Evolutionary conservation across 2,888 invertebrate genomes (phyloP).

Genomic region (Pantelozetes paolii): DNA sequence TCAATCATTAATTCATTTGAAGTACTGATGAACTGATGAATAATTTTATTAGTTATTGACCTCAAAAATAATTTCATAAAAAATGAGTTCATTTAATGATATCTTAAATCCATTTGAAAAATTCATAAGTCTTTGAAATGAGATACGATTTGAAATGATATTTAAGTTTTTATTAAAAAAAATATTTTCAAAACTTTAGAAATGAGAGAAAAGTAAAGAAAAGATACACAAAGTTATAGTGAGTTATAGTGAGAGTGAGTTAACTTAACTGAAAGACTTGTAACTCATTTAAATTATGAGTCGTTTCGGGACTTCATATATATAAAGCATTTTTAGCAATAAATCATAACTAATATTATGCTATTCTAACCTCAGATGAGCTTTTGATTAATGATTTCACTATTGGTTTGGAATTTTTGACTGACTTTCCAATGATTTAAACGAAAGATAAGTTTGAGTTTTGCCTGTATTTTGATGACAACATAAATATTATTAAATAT

Average conservation of each 20-base stretch:
- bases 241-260: conserved; percentile 23
- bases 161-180: neutral
- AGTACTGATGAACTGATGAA: neutral
- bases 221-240: neutral
- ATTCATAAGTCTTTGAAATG: neutral
- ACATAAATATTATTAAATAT: conserved; percentile 28
- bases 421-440: conserved; percentile 24
- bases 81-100: conserved; percentile 14
- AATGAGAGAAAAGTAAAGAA: neutral
- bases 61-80: conserved; percentile 1
- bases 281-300: conserved; percentile 24
- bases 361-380: conserved; percentile 18
- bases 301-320: neutral
- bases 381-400: conserved; percentile 12
- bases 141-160: neutral
- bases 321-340: conserved; percentile 19
- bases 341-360: conserved; percentile 22
- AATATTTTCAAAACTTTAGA: neutral
- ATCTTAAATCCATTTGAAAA: conserved; percentile 21
- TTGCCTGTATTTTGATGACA: conserved; percentile 9
- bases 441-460: neutral
- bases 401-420: conserved; percentile 21
- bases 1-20: conserved; percentile 19
- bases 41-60: conserved; percentile 26
- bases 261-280: neutral